Evolutionary conservation across 30 jellyfish, hydroid and myxozoan genomes (phyloP).

Genomic region (Chironex yamaguchii): DNA sequence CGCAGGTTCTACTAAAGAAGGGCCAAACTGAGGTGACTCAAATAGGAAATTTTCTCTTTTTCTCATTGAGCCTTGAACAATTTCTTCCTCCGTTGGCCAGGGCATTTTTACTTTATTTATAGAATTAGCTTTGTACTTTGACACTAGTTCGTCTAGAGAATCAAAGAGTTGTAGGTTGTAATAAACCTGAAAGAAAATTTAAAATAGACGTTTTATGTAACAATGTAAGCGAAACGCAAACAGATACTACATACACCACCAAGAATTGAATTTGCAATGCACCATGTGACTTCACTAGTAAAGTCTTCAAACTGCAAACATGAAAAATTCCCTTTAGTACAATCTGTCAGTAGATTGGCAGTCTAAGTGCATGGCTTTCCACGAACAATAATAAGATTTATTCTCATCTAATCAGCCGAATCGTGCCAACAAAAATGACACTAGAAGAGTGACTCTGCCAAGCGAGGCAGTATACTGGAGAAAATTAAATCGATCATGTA

Average conservation of each 20-base stretch:
- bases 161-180: constrained; percentile 59
- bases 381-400: too few species aligned
- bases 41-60: constrained; percentile 59
- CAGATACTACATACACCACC: constrained; percentile 18
- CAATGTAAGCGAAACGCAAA: constrained; percentile 2
- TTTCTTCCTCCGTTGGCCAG: background rate
- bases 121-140: constrained; percentile 37
- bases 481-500: too few species aligned
- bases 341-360: too few species aligned
- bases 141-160: constrained; percentile 38
- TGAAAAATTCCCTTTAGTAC: too few species aligned
- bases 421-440: too few species aligned
- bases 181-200: constrained; percentile 24
- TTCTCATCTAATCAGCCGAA: too few species aligned
- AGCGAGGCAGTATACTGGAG: too few species aligned
- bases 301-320: too few species aligned
- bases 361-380: too few species aligned
- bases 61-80: constrained; percentile 26
- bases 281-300: too few species aligned
- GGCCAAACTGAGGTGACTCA: constrained; percentile 54
- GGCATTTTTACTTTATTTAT: constrained; percentile 32
- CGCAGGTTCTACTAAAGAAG: constrained; percentile 63
- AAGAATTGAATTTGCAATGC: constrained; percentile 51
- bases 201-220: background rate
- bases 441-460: too few species aligned